Base-by-base conservation (phyloP, 2,888 invertebrate species). In the Athetis lepigone region DNA sequence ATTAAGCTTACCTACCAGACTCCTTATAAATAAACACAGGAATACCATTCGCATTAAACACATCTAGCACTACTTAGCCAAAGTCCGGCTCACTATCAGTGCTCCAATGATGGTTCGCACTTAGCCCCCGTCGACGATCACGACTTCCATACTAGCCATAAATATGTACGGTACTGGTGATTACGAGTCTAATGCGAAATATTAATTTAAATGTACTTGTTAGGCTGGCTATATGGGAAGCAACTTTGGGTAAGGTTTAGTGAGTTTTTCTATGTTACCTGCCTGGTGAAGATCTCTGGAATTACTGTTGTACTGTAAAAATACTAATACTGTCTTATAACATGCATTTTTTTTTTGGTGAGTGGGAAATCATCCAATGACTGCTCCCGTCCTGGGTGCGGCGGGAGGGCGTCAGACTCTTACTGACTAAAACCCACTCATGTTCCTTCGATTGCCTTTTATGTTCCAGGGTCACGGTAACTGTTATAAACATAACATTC, bases 141-240 rank as follows among this genome's bases (percentile, higher is more conserved):
- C 90, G 90, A 90, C 83, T 85, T 73, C 68, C 67, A 77, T 81
- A 80, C 82, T 79, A 71, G 62, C 85, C 77, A 83, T 84, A 85
- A 83, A 85, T 80, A 82, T 80, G 75, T 79, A 77, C 77, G 74
- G 80, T 70, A 71, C 72, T 37, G 52, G 74, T 85, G 87, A 89
- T 90, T 87, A 81, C 81, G 59, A 60, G 0, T 55, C 79, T 89
- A 88, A 90, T 90, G 88, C 79, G 66, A 81, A 85, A 86, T 90
- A 89, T 90, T 88, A 88, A 90, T 90, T 86, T 73, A 66, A 75
- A 79, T 75, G 71, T 65, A 64, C 57, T 45, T 36, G 8, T 69
- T 50, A 75, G 75, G 80, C 49, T 19, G 40, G 19, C 42, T 60
- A 21, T 49, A 57, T 40, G 55, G 39, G 27, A 36, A 23, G 36